Conservation (phyloP, 2,797 vertebrate genomes). For the Kryptopterus vitreolus region DNA sequence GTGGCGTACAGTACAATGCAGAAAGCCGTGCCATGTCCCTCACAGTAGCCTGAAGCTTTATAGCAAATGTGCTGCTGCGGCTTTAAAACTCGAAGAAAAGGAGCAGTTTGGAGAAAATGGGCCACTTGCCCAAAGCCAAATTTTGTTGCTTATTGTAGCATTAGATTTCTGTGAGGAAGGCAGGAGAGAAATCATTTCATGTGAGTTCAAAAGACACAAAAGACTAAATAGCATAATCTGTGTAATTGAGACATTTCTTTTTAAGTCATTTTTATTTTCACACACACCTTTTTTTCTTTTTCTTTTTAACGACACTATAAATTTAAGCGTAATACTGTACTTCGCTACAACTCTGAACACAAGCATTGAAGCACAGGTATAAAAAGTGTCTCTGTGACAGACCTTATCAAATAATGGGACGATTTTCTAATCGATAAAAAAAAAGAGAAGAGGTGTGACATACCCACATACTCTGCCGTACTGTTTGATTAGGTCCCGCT, state of each 20-base stretch:
- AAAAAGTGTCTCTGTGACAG: neutral
- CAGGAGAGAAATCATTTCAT: constrained; percentile 4
- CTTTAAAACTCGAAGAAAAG: constrained; percentile 38
- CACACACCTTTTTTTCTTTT: neutral
- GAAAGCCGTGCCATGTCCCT: constrained; percentile 22
- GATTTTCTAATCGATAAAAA: neutral
- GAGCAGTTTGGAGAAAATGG: constrained; percentile 43
- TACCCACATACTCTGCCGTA: constrained; percentile 90
- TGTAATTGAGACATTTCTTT: neutral
- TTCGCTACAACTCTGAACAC: neutral
- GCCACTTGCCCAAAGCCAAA: constrained; percentile 37
- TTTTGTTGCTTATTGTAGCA: constrained; percentile 35
- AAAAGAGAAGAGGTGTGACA: constrained; percentile 55
- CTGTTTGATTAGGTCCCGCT: constrained; percentile 77
- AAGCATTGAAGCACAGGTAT: neutral
- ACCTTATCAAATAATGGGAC: neutral
- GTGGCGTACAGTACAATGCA: neutral
- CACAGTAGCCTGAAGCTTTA: constrained; percentile 33
- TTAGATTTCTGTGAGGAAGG: neutral
- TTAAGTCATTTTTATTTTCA: neutral
- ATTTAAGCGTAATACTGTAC: neutral
- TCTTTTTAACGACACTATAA: neutral
- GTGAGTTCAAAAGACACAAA: constrained; percentile 26
- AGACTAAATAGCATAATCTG: constrained; percentile 4
- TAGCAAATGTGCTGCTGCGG: constrained; percentile 37